phyloP scores from a whole-genome alignment of 2,113 vertebrate genomes.

The Diphyllodes magnificus region DNA sequence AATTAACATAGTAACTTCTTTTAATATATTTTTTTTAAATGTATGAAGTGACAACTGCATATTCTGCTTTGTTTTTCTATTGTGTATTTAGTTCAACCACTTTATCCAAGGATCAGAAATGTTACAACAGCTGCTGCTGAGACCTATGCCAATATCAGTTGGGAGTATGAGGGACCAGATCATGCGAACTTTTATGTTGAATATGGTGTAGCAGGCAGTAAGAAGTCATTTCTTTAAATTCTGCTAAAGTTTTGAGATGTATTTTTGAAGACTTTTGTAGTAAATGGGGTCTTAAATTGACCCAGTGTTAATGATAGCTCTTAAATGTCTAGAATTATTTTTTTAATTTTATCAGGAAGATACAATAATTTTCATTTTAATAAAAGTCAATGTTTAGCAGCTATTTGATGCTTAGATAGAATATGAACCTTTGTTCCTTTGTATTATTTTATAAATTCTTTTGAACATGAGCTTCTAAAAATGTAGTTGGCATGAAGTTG shows the following conservation, averaged over 20 bases:
- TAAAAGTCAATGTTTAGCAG: neutral
- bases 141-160: slow-evolving; percentile 88
- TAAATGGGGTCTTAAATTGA: neutral
- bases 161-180: slow-evolving; percentile 92
- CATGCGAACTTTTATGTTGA: slow-evolving; percentile 88
- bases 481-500: neutral
- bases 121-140: slow-evolving; percentile 80
- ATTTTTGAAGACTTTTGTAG: slow-evolving; percentile 29
- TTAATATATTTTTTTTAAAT: neutral
- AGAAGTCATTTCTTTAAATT: slow-evolving; percentile 74
- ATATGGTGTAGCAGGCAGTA: slow-evolving; percentile 91
- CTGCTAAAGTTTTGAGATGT: slow-evolving; percentile 33
- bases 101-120: slow-evolving; percentile 83
- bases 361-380: neutral
- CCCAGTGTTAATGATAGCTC: slow-evolving; percentile 12
- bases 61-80: slow-evolving; percentile 80
- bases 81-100: slow-evolving; percentile 77
- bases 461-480: neutral
- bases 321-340: neutral
- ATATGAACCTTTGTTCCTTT: slow-evolving; percentile 48
- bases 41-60: slow-evolving; percentile 39
- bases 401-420: neutral
- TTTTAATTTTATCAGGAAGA: neutral
- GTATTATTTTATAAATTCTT: neutral
- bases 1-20: slow-evolving; percentile 1